These are phyloP conservation scores for Salmo trutta DNA, from an alignment of 2,797 vertebrate species.

Conservation along the genomic window DNA sequence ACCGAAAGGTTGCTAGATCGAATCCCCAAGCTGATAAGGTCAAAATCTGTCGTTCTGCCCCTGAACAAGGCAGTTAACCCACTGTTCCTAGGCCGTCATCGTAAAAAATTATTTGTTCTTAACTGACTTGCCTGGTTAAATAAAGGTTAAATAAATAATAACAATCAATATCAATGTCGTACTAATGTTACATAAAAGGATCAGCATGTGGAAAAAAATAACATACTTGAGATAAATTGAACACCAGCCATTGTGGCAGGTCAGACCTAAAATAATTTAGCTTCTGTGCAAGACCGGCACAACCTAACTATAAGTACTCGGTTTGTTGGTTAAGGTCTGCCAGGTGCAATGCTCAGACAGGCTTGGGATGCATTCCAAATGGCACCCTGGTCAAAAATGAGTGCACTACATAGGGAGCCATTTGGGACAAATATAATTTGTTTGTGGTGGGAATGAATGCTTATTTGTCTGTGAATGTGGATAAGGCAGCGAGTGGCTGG, in stretches of 20 bases:
- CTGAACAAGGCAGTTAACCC: too few relatives aligned
- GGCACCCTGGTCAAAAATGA: background rate
- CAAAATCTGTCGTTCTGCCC: too few relatives aligned
- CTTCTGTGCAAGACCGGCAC: too few relatives aligned
- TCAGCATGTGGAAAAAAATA: background rate
- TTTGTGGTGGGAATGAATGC: constrained; percentile 23
- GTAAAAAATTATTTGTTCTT: too few relatives aligned
- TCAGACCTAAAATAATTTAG: too few relatives aligned
- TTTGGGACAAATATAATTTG: background rate
- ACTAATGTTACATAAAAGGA: constrained; percentile 25
- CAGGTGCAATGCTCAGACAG: background rate
- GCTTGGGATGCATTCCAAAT: background rate
- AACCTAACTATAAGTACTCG: too few relatives aligned
- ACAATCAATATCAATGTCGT: background rate
- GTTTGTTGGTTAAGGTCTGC: background rate
- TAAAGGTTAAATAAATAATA: too few relatives aligned
- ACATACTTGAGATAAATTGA: background rate
- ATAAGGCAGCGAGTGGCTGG: constrained; percentile 40
- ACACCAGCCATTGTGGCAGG: constrained; percentile 3
- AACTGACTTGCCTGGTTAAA: too few relatives aligned
- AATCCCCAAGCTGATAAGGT: too few relatives aligned
- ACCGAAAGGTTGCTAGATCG: too few relatives aligned
- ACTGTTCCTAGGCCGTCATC: too few relatives aligned
- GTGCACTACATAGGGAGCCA: background rate
- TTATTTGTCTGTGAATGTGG: constrained; percentile 37